These are phyloP conservation scores for Muricea muricata DNA, from an alignment of 92 coral and sea anemone genomes.

Conservation along the genomic window DNA sequence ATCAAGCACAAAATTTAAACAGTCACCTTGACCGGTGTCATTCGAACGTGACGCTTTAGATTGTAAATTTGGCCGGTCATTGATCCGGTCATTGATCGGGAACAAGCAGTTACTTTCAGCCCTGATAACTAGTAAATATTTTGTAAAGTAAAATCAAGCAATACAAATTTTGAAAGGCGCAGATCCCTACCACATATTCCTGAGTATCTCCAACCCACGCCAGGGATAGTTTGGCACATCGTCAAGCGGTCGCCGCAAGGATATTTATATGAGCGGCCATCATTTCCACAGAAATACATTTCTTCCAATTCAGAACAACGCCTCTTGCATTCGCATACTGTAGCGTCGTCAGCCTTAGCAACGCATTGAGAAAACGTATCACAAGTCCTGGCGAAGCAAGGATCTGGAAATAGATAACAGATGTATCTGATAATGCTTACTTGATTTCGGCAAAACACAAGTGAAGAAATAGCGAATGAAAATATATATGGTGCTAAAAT, in stretches of 20 bases:
- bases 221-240: background rate
- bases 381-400: constrained; percentile 28
- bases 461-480: background rate
- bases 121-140: too few species aligned
- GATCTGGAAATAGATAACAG: constrained; percentile 9
- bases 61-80: too few species aligned
- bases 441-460: background rate
- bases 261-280: constrained; percentile 27
- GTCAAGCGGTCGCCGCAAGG: constrained; percentile 9
- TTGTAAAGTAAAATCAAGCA: too few species aligned
- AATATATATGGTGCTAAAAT: too few species aligned
- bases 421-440: too few species aligned
- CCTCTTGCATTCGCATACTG: constrained; percentile 4
- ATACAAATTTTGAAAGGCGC: background rate
- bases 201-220: background rate
- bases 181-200: constrained; percentile 28
- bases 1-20: too few species aligned
- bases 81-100: too few species aligned
- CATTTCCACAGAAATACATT: constrained; percentile 26
- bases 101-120: too few species aligned
- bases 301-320: constrained; percentile 18
- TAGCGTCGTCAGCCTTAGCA: constrained; percentile 24
- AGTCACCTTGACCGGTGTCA: too few species aligned
- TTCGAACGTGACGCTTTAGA: too few species aligned
- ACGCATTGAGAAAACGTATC: constrained; percentile 11